Evolutionary conservation across 1,140 invertebrate species (phyloP).

Genomic region (Anagrus nilaparvatae): DNA sequence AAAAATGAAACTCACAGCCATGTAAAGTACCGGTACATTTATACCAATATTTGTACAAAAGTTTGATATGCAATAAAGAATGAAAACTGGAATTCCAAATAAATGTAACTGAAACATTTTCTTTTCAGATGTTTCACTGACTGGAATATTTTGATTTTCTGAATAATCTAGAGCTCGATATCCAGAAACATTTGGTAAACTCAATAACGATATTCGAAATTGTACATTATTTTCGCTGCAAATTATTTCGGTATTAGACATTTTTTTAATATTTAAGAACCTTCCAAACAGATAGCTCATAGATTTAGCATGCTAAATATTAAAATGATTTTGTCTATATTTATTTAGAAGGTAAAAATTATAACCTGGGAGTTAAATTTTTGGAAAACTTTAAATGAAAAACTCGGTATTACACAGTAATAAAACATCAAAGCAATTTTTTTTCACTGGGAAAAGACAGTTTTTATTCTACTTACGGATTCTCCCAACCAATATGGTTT

Average conservation of each 20-base stretch:
- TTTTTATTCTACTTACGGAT: too few relatives aligned
- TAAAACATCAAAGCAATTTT: conserved; percentile 79
- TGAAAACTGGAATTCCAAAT: conserved; percentile 75
- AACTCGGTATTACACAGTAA: conserved; percentile 74
- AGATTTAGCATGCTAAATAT: too few relatives aligned
- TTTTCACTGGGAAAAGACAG: too few relatives aligned
- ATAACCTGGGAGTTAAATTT: too few relatives aligned
- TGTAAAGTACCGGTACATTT: conserved; percentile 86
- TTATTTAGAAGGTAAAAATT: too few relatives aligned
- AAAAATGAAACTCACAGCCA: conserved; percentile 46
- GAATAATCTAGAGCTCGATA: too few relatives aligned
- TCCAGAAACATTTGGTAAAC: conserved; percentile 19
- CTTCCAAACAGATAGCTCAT: neutral
- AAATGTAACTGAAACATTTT: conserved; percentile 81
- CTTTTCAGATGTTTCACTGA: conserved; percentile 42
- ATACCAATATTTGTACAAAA: conserved; percentile 94
- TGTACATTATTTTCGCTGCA: conserved; percentile 19
- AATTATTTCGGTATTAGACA: conserved; percentile 1
- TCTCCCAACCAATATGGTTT: too few relatives aligned
- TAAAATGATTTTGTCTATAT: conserved; percentile 41
- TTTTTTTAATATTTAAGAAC: conserved; percentile 4
- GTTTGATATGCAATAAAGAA: conserved; percentile 86
- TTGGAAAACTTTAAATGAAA: too few relatives aligned
- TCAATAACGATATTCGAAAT: conserved; percentile 18
- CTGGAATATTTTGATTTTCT: conserved; percentile 44